Evolutionary conservation across 1,140 invertebrate genomes (phyloP).

Genomic region (Sycobia sp.): DNA sequence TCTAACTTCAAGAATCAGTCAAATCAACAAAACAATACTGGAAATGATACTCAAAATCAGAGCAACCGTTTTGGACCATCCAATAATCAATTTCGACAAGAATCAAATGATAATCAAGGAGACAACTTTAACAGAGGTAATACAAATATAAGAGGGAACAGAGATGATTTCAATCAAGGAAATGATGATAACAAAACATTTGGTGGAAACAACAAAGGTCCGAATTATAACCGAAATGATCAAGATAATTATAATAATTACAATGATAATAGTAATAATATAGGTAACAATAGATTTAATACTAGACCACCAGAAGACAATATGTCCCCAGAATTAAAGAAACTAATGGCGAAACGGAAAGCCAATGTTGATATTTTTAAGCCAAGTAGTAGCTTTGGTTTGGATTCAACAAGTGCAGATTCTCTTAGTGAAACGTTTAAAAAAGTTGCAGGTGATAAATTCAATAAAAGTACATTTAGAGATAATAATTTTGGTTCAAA

Average conservation of each 20-base stretch:
- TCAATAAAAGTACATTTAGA: constrained; percentile 12
- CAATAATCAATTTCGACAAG: constrained; percentile 16
- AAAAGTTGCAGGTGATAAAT: constrained; percentile 51
- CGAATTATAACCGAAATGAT: constrained; percentile 9
- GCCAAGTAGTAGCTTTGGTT: constrained; percentile 45
- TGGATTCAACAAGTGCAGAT: constrained; percentile 43
- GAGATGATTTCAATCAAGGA: constrained; percentile 10
- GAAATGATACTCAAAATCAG: constrained; percentile 2
- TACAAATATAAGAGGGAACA: constrained; percentile 40
- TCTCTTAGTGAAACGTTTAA: constrained; percentile 57
- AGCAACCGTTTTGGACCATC: constrained; percentile 33
- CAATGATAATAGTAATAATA: constrained; percentile 6
- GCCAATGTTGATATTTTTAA: constrained; percentile 54
- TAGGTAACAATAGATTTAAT: constrained; percentile 13
- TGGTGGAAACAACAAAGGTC: constrained; percentile 2
- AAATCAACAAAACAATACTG: constrained; percentile 7
- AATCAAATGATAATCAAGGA: background rate
- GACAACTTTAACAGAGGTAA: constrained; percentile 28
- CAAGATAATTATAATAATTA: background rate
- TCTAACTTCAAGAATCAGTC: background rate
- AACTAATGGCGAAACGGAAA: constrained; percentile 57
- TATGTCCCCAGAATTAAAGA: constrained; percentile 53
- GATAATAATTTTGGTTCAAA: constrained; percentile 11
- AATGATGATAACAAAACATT: constrained; percentile 31
- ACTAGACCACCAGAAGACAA: constrained; percentile 36